phyloP scores from a whole-genome alignment of 2,113 vertebrate species.

The Corydoras sp. region DNA sequence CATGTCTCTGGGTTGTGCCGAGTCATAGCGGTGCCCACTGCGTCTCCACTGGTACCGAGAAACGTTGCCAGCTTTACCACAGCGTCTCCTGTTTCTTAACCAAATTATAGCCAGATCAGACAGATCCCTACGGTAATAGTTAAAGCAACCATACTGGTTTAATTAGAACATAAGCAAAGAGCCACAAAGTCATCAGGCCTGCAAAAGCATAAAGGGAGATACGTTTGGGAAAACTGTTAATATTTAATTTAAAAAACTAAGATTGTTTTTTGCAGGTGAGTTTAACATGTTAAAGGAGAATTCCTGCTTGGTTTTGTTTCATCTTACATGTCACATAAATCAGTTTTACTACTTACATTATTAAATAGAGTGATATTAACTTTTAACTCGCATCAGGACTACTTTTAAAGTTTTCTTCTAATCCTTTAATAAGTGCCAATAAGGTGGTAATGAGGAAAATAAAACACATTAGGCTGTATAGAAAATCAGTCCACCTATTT shows the following conservation, averaged over 20 bases:
- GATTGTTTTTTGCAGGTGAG: not conserved
- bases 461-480: too few species aligned
- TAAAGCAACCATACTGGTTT: slow-evolving; percentile 43
- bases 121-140: slow-evolving; percentile 52
- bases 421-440: too few species aligned
- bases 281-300: not conserved
- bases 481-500: too few species aligned
- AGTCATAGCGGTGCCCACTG: slow-evolving; percentile 29
- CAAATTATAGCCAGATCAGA: slow-evolving; percentile 36
- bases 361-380: too few species aligned
- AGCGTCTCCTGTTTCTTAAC: slow-evolving; percentile 52
- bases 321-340: too few species aligned
- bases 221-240: not conserved
- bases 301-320: too few species aligned
- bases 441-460: too few species aligned
- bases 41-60: slow-evolving; percentile 34
- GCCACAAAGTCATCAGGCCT: not conserved
- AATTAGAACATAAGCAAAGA: slow-evolving; percentile 34
- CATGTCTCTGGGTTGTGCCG: slow-evolving; percentile 39
- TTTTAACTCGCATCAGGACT: too few species aligned
- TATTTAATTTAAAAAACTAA: not conserved
- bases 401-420: too few species aligned
- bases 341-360: too few species aligned
- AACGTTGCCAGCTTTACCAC: slow-evolving; percentile 50
- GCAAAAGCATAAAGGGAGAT: not conserved